Base-by-base conservation (phyloP, 1,140 invertebrate genomes). In the Oncopeltus fasciatus region DNA sequence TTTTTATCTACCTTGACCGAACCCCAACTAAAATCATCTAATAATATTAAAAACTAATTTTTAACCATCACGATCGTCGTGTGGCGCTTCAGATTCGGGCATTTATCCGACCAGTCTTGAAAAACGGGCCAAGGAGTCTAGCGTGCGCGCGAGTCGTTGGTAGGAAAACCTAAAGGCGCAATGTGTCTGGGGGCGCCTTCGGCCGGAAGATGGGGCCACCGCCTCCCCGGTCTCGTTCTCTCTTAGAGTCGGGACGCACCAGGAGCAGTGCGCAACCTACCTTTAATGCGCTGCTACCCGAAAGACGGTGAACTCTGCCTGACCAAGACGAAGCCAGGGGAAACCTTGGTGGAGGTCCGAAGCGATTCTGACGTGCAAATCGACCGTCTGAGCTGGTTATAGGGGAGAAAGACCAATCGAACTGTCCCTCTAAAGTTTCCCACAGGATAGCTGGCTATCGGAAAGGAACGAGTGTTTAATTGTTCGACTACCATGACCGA, bases 361-460 rank as follows among this genome's bases (percentile, higher is more conserved):
- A 87, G 83, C 84, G 83, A 80, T 88, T 86, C 85, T 88, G 87
- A 89, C 85, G 86, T 87, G 84, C 85, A 89, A 90, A 89, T 90
- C 86, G 85, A 86, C 89, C 84, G 85, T 88, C 83, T 76, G 81
- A 90, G 78, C 80, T 87, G 84, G 81, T 44, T 61, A 61, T 88
- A 88, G 86, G 84, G 86, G 85, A 84, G 86, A 89, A 90, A 90
- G 87, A 90, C 87, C 84, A 88, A 89, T 90, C 84, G 86, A 88
- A 88, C 84, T 81, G 83, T 88, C 84, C 84, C 77, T 82, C 84
- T 81, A 85, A 90, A 89, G 85, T 89, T 90, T 88, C 84, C 83
- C 85, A 85, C 84, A 89, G 86, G 86, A 89, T 83, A 83, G 81
- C n/a, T n/a, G n/a, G 80, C 81, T 75, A 75, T 77, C 76, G 75